Percentiles rank a stretch among this genome's conserved stretches.
These are phyloP conservation scores for Dryoscopus gambensis DNA, from an alignment of 2,113 vertebrate species.

Conservation along the genomic window DNA sequence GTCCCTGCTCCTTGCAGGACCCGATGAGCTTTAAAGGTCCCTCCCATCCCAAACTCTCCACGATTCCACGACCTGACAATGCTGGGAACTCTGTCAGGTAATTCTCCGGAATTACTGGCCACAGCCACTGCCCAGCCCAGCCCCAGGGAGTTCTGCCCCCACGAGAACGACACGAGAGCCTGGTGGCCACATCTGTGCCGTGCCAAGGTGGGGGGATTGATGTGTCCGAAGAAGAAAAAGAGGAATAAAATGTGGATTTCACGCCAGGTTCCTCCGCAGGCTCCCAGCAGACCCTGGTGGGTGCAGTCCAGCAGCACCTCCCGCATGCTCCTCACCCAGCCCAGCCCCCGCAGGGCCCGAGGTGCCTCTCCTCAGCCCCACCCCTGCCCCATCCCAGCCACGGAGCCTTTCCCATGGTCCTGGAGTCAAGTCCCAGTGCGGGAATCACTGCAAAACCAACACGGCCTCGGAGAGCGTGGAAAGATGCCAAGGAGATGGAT, in stretches of 20 bases:
- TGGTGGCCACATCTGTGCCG: accelerated
- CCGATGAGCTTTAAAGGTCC: background rate
- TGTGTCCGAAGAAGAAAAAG: background rate
- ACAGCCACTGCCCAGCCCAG: background rate
- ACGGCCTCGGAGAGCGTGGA: background rate
- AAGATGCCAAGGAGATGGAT: background rate
- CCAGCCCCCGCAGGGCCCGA: background rate
- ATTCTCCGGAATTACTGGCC: background rate
- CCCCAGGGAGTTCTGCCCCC: background rate
- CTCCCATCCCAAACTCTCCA: background rate
- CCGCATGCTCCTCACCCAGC: background rate
- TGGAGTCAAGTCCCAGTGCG: background rate
- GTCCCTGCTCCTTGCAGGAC: background rate
- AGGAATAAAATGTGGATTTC: background rate
- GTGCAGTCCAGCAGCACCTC: background rate
- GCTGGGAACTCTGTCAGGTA: background rate
- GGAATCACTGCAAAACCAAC: slow-evolving; percentile 27
- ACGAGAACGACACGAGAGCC: accelerated
- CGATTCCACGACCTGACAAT: background rate
- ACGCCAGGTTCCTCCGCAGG: background rate
- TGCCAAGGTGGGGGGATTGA: background rate
- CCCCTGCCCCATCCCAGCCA: background rate
- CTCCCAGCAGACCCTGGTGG: background rate
- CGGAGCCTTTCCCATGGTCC: slow-evolving; percentile 36
- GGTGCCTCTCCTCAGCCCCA: background rate